phyloP scores from a whole-genome alignment of 2,888 invertebrate species.

The Drosophila ezoana region DNA sequence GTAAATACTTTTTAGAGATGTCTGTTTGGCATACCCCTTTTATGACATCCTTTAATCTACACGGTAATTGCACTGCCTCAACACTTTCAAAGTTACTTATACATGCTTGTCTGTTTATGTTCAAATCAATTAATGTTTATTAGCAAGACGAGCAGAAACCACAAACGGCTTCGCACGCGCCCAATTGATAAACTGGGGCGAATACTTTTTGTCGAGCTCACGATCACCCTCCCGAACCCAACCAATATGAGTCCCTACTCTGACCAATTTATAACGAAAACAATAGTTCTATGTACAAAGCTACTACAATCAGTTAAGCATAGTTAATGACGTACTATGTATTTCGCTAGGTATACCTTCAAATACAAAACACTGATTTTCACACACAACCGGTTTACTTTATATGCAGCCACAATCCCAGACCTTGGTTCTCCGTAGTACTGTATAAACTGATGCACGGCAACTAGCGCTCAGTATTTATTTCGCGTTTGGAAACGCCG shows the following conservation, averaged over 20 bases:
- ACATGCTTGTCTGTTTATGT: conserved; percentile 1
- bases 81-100: neutral
- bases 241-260: neutral
- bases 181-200: conserved; percentile 15
- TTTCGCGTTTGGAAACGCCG: conserved; percentile 22
- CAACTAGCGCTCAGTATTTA: conserved; percentile 37
- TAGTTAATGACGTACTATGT: neutral
- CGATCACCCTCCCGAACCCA: neutral
- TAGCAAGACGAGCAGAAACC: conserved; percentile 1
- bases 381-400: conserved; percentile 39
- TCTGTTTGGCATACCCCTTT: neutral
- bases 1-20: neutral
- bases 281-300: neutral
- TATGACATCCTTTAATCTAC: neutral
- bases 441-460: conserved; percentile 8
- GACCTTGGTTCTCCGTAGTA: conserved; percentile 3
- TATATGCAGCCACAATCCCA: neutral
- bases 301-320: neutral
- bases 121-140: conserved; percentile 33
- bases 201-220: neutral
- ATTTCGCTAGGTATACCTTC: neutral
- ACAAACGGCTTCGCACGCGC: conserved; percentile 22
- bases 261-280: neutral
- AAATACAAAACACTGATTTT: neutral
- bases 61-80: neutral